Evolutionary conservation across 2,888 invertebrate genomes (phyloP), one percentile per base, ranked within the genome.

Genomic region (Hemithea aestivaria): DNA sequence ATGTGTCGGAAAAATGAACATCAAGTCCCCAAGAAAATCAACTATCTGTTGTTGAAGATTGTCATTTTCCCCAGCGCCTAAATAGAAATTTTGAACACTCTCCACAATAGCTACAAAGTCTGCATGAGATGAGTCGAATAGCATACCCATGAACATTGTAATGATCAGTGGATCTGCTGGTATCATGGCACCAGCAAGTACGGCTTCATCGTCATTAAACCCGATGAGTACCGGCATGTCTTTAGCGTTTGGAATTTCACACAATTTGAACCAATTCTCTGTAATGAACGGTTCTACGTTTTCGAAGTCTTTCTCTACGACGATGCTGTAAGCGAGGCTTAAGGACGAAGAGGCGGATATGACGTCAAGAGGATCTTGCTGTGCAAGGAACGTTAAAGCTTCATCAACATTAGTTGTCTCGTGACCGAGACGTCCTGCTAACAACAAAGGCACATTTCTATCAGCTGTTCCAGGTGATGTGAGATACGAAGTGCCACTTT

Each of bases 241-340:
- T 44, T 38, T 49, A 1, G 52, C 56, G 32, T 53, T 57, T 1
- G 57, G 49, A 10, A 53, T 41, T 6, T 48, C 32, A 9, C 48
- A 9, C 1, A 34, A 29, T 16, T 54, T 49, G 0, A 59, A 22
- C 28, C 63, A 60, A 31, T 53, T 32, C 9, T 53, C 51, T 2
- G 48, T 48, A 4, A 70, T 35, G 27, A 72, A 62, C 4, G 44
- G 39, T 35, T 66, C 60, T 5, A 67, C 57, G 10, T 47, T 50
- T 6, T 62, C 55, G 45, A 66, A 63, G 21, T 49, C 20, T 26
- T 53, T 55, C 45, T 73, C 72, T 5, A 60, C 39, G 32, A 71
- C 69, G 0, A 62, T 58, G 10, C 38, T 43, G n/a, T 57, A 62
- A 1, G 9, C 9, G 2, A 54, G 26, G 1, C 22, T 25, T n/a